These are phyloP conservation scores for Pterostichus niger DNA, from an alignment of 2,888 invertebrate species.

Conservation along the genomic window DNA sequence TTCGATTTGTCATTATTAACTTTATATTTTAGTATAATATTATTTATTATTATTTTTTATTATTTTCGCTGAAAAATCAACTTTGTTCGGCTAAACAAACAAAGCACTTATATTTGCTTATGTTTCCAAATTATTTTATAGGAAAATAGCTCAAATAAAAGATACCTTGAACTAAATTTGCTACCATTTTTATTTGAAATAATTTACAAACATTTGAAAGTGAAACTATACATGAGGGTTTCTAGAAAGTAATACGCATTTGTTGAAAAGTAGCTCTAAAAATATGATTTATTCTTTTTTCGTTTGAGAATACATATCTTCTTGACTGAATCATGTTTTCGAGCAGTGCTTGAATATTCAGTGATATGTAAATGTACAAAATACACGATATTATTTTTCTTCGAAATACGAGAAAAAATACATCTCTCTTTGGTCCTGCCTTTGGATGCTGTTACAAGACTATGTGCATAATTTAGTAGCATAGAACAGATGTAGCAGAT, in stretches of 20 bases:
- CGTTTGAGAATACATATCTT: conserved; percentile 28
- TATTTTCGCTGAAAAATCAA: too few relatives aligned
- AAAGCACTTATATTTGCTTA: too few relatives aligned
- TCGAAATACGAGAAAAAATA: conserved; percentile 39
- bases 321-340: not conserved
- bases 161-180: too few relatives aligned
- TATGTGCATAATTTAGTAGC: conserved; percentile 55
- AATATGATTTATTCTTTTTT: conserved; percentile 30
- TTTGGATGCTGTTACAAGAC: conserved; percentile 40
- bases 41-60: too few relatives aligned
- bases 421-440: conserved; percentile 26
- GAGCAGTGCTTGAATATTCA: conserved; percentile 41
- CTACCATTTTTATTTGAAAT: too few relatives aligned
- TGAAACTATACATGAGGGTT: too few relatives aligned
- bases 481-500: conserved; percentile 50
- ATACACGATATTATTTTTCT: conserved; percentile 44
- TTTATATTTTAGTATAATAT: too few relatives aligned
- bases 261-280: not conserved
- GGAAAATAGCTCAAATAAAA: too few relatives aligned
- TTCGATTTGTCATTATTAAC: too few relatives aligned
- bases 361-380: conserved; percentile 53
- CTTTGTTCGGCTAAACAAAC: too few relatives aligned
- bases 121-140: too few relatives aligned
- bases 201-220: too few relatives aligned
- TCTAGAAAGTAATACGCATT: not conserved